Conservation (phyloP, 2,797 vertebrate genomes). For the Kryptopterus vitreolus region DNA sequence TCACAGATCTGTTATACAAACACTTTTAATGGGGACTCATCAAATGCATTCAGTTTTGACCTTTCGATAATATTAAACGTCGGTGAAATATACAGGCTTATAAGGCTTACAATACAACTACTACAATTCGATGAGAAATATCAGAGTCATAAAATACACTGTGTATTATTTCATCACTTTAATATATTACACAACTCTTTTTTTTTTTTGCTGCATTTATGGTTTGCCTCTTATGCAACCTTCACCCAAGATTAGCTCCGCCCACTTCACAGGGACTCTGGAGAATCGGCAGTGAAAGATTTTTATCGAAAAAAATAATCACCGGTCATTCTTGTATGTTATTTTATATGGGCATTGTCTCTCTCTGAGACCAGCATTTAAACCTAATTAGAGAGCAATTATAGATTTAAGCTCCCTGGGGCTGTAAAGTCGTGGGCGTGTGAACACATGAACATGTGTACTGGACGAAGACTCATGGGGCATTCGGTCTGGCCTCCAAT, state of each 20-base stretch:
- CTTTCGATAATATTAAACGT: not conserved
- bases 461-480: not conserved
- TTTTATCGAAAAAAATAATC: not conserved
- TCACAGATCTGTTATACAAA: not conserved
- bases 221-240: not conserved
- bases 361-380: not conserved
- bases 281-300: not conserved
- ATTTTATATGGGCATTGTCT: not conserved
- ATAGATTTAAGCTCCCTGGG: not conserved
- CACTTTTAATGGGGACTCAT: not conserved
- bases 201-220: not conserved
- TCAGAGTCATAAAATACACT: not conserved
- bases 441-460: not conserved
- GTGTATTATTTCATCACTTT: not conserved
- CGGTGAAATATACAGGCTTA: not conserved
- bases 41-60: not conserved
- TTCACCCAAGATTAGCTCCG: not conserved
- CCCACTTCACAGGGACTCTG: not conserved
- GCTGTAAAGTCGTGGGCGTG: not conserved
- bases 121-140: not conserved
- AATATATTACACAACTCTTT: not conserved
- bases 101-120: not conserved
- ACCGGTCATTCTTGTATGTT: not conserved
- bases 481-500: not conserved
- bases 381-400: not conserved